Percentiles rank a stretch among this genome's conserved stretches.
Evolutionary conservation across 2,888 invertebrate genomes (phyloP).

Genomic region (Quadriops clusia): DNA sequence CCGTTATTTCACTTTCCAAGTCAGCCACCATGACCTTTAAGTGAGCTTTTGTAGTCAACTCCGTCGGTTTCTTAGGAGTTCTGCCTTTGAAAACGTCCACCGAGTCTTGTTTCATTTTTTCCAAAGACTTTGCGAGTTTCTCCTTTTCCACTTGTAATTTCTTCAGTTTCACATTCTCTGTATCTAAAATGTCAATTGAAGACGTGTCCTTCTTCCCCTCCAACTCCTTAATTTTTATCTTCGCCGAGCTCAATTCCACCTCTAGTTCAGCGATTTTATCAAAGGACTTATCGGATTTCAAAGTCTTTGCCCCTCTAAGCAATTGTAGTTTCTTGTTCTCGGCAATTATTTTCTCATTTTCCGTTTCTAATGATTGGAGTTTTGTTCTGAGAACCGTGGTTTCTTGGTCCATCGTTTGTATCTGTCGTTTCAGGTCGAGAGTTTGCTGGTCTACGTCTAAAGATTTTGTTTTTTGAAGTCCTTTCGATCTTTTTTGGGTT

Average conservation of each 20-base stretch:
- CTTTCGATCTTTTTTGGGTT: conserved; percentile 47
- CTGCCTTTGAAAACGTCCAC: conserved; percentile 56
- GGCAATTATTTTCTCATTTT: conserved; percentile 61
- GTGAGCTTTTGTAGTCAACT: conserved; percentile 58
- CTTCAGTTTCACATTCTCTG: conserved; percentile 35
- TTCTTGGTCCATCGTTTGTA: conserved; percentile 69
- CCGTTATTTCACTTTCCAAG: conserved; percentile 72
- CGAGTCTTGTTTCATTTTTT: conserved; percentile 52
- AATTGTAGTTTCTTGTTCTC: conserved; percentile 64
- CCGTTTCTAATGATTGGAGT: conserved; percentile 55
- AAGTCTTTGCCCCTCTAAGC: conserved; percentile 42
- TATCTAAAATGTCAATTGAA: conserved; percentile 25
- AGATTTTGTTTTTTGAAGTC: conserved; percentile 52
- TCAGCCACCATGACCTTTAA: conserved; percentile 78
- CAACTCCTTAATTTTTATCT: conserved; percentile 45
- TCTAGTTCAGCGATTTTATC: conserved; percentile 50
- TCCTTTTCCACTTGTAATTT: conserved; percentile 52
- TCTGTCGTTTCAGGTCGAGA: conserved; percentile 59
- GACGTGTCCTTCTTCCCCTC: conserved; percentile 30
- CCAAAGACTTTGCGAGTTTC: conserved; percentile 51
- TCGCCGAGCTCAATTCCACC: conserved; percentile 48
- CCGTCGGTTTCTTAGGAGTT: conserved; percentile 61
- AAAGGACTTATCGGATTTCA: conserved; percentile 41
- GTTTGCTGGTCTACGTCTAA: conserved; percentile 51
- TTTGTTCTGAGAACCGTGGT: conserved; percentile 55